Base-by-base conservation (phyloP, 37 sponge, comb jelly and placozoan species). In the Agelas oroides region DNA sequence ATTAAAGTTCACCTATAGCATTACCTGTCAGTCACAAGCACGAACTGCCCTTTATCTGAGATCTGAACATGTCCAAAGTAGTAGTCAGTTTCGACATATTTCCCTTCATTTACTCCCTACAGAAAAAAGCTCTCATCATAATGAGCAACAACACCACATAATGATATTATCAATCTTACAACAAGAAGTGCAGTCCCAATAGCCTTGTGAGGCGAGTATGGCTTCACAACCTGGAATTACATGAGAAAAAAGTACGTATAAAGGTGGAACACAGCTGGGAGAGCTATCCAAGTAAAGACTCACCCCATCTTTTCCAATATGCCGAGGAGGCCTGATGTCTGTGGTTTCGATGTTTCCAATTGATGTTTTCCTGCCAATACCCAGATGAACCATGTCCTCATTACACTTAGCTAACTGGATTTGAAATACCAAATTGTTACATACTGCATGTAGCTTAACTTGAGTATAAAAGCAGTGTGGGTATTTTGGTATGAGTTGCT, bases 261-360 rank as follows among this genome's bases (percentile, higher is more conserved):
- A 60, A 12, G 15, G 5, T 46, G 55, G 19, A 0, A 73, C 36
- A 46, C 46, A 46, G 8, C 8, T 3, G 46, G 3, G 6, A 46
- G 6, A 46, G 6, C 6, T 16, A 31, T 55, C 14, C 33, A 13
- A 20, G 28, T 78, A 27, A 41, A 13, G 0, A 62, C n/a, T 70
- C 57, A 87, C 86, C 37, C 86, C 91, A 85, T 90, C 86, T 59
- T 76, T 61, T 19, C 82, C 86, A 25, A 93, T 93, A 53, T 81
- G 89, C 32, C 94, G 56, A 14, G 94, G 90, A 31, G 78, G 90
- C 35, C 94, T 69, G 2, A 93, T 70, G 33, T 86, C 86, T 28
- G 77, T 65, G 19, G 89, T 61, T 36, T 93, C 84, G 52, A 89
- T n/a, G 66, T 77, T 82, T 18, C 87, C 81, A 31, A 93, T 75